Percentiles rank a stretch among this genome's conserved stretches.
phyloP scores from a whole-genome alignment of 2,888 invertebrate species.

The Lasioglossum leucozonium region DNA sequence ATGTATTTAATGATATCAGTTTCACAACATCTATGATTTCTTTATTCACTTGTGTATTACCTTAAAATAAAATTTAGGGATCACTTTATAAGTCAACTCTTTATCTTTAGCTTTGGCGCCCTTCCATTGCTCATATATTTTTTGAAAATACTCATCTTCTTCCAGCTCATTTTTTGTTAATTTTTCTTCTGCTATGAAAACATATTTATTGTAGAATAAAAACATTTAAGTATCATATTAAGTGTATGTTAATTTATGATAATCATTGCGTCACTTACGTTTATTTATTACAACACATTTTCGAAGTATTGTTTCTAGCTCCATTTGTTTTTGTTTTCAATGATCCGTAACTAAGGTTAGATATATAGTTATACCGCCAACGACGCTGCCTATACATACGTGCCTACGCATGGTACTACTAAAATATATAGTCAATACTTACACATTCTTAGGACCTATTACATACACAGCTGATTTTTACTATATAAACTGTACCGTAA shows the following conservation, averaged over 20 bases:
- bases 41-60: slow-evolving; percentile 65
- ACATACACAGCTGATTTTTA: slow-evolving; percentile 6
- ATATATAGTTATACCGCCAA: slow-evolving; percentile 15
- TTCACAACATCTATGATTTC: not conserved
- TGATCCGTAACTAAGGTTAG: slow-evolving; percentile 33
- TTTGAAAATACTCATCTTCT: slow-evolving; percentile 86
- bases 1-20: slow-evolving; percentile 4
- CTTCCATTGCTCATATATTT: slow-evolving; percentile 85
- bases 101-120: slow-evolving; percentile 85
- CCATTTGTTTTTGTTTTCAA: slow-evolving; percentile 68
- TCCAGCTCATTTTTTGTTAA: slow-evolving; percentile 69
- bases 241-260: slow-evolving; percentile 2
- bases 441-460: not conserved
- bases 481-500: not conserved
- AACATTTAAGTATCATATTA: not conserved
- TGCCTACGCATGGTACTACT: too few species aligned
- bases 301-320: slow-evolving; percentile 72
- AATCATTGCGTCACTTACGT: slow-evolving; percentile 59
- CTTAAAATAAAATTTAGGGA: slow-evolving; percentile 91
- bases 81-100: slow-evolving; percentile 86
- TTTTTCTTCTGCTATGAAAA: slow-evolving; percentile 62
- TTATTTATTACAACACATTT: slow-evolving; percentile 66
- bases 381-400: not conserved
- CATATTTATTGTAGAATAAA: slow-evolving; percentile 10
- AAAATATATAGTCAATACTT: not conserved